Evolutionary conservation across 2,888 invertebrate genomes (phyloP).

Genomic region (Amphipoea lucens): DNA sequence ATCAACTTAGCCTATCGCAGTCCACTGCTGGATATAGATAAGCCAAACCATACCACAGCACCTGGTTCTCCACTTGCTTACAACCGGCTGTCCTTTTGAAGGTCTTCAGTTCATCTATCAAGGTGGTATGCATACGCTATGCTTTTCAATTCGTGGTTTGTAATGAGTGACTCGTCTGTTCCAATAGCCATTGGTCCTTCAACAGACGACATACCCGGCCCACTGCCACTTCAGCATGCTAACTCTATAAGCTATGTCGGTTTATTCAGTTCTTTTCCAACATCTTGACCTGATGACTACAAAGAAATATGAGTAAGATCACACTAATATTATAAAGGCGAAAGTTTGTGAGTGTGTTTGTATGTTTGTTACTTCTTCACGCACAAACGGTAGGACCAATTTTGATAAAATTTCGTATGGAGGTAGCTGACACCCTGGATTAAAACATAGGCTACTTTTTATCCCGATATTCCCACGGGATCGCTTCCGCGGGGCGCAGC

Average conservation of each 20-base stretch:
- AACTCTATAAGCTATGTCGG: neutral
- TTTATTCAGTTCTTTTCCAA: neutral
- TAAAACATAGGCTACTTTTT: too few relatives aligned
- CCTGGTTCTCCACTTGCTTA: neutral
- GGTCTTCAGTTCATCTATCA: neutral
- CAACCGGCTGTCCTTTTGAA: neutral
- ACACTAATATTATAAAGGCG: too few relatives aligned
- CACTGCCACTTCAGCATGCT: neutral
- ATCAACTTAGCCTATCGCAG: neutral
- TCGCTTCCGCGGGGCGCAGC: too few relatives aligned
- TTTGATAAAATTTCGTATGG: too few relatives aligned
- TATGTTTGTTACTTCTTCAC: too few relatives aligned
- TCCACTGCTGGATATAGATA: too few relatives aligned
- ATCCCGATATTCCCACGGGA: too few relatives aligned
- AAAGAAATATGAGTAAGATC: neutral
- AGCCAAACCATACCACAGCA: neutral
- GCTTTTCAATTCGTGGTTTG: neutral
- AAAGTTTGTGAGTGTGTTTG: too few relatives aligned
- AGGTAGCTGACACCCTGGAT: too few relatives aligned
- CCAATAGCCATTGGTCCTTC: too few relatives aligned
- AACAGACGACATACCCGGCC: neutral
- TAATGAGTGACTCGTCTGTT: too few relatives aligned
- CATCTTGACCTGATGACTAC: neutral
- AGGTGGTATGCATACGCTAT: rapidly evolving
- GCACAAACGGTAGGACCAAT: too few relatives aligned